phyloP scores from a whole-genome alignment of 2,888 invertebrate species.

The Eupithecia subfuscata region DNA sequence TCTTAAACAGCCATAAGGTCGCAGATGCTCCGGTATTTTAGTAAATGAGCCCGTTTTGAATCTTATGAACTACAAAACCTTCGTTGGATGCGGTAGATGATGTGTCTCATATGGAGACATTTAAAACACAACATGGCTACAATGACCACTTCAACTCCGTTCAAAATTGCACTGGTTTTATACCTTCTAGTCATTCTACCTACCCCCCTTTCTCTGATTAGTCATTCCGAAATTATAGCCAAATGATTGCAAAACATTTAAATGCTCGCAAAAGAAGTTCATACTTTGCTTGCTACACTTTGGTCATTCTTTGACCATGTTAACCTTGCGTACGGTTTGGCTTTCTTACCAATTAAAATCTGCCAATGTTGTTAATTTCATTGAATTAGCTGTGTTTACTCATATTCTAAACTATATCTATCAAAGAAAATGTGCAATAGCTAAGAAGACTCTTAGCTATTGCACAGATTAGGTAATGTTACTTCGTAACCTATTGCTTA shows the following conservation, averaged over 20 bases:
- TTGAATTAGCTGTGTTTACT: background rate
- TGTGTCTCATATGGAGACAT: background rate
- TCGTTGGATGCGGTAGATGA: conserved; percentile 37
- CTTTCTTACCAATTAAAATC: too few relatives aligned
- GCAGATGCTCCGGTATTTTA: conserved; percentile 78
- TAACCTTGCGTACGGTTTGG: too few relatives aligned
- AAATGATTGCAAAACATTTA: too few relatives aligned
- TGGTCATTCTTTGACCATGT: too few relatives aligned
- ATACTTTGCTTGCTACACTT: too few relatives aligned
- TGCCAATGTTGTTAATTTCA: too few relatives aligned
- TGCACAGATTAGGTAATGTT: too few relatives aligned
- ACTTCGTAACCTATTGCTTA: background rate
- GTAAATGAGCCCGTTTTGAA: conserved; percentile 74
- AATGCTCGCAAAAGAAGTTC: too few relatives aligned
- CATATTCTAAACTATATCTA: background rate
- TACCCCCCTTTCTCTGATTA: background rate
- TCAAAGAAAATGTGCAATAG: too few relatives aligned
- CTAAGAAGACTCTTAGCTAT: too few relatives aligned
- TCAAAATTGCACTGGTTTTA: background rate
- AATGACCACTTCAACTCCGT: background rate
- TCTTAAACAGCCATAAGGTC: conserved; percentile 69
- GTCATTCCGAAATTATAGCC: too few relatives aligned
- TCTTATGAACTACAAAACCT: conserved; percentile 54
- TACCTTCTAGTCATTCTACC: background rate
- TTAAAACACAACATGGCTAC: background rate